Evolutionary conservation across 1,140 invertebrate species (phyloP), one percentile per base, ranked within the genome.

Genomic region (Cydia amplana): DNA sequence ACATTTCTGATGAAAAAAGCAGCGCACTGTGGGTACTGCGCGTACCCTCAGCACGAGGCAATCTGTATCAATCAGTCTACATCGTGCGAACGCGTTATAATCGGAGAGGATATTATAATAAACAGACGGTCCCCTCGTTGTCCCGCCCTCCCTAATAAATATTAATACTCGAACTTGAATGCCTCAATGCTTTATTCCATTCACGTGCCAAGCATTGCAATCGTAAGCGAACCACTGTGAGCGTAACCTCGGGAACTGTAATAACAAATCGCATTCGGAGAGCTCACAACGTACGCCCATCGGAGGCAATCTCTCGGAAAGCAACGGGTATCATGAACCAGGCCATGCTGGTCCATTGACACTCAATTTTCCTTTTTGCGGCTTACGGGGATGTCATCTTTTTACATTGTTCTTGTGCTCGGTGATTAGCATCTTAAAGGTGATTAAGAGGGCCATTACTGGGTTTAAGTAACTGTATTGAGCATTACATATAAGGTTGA

Each of bases 41-140:
- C 18, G 55, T 23, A 12, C 55, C 55, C 55, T 60, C 55, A 70
- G 65, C 32, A 36, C 28, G 65, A 36, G 65, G 65, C 65, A 70
- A 70, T 70, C 65, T 70, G 65, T 75, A 86, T 83, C 86, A 91
- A 87, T 87, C 83, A 84, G 82, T 77, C 72, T 79, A 79, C 86
- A 86, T 90, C 90, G 88, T 92, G 90, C 87, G 90, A 92, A 89
- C 89, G 86, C 87, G 87, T 92, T 89, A 89, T 92, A 91, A 91
- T 91, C 87, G 80, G 85, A 91, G 77, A 81, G 90, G 90, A 92
- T 89, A 92, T 92, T 91, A 92, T 90, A 91, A 91, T 92, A 92
- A 92, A 92, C 90, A 89, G 88, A 88, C 78, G 83, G 82, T 83
- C 86, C 86, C 86, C 88, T 87, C 85, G 74, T 81, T 77, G 78